Evolutionary conservation across 2,113 vertebrate genomes (phyloP).

Genomic region (Otolemur garnettii): DNA sequence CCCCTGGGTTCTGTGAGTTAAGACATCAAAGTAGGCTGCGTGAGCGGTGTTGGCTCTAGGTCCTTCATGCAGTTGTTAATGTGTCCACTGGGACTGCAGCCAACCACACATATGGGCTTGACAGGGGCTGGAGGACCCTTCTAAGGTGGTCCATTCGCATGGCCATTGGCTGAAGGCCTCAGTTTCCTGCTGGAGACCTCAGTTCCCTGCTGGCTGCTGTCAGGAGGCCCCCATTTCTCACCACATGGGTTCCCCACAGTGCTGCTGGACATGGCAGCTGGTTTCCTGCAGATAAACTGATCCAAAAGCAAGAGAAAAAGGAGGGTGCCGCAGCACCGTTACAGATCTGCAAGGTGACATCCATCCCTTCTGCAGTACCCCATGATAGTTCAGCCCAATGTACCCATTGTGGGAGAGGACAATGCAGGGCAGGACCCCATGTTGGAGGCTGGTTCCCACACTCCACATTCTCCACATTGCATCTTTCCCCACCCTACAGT

Average conservation of each 20-base stretch:
- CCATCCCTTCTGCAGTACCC: accelerated
- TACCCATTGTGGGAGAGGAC: accelerated
- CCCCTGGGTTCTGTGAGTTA: neutral
- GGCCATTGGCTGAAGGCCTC: neutral
- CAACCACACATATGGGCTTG: neutral
- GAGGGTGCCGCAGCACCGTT: neutral
- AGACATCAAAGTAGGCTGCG: neutral
- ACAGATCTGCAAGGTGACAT: neutral
- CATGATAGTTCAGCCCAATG: accelerated
- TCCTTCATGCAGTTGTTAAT: accelerated
- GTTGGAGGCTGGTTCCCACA: neutral
- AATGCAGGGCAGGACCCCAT: accelerated
- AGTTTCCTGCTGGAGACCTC: neutral
- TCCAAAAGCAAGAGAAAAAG: neutral
- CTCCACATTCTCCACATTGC: too few relatives aligned
- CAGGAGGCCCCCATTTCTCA: neutral
- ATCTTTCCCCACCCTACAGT: neutral
- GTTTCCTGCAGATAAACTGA: neutral
- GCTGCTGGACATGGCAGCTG: accelerated
- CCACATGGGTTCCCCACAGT: neutral
- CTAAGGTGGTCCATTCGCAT: accelerated
- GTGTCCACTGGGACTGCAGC: neutral
- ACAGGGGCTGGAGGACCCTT: neutral
- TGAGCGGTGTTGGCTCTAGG: too few relatives aligned
- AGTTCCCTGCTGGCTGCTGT: neutral